These are phyloP conservation scores for Cottus gobio DNA, from an alignment of 2,113 vertebrate species.

Conservation along the genomic window DNA sequence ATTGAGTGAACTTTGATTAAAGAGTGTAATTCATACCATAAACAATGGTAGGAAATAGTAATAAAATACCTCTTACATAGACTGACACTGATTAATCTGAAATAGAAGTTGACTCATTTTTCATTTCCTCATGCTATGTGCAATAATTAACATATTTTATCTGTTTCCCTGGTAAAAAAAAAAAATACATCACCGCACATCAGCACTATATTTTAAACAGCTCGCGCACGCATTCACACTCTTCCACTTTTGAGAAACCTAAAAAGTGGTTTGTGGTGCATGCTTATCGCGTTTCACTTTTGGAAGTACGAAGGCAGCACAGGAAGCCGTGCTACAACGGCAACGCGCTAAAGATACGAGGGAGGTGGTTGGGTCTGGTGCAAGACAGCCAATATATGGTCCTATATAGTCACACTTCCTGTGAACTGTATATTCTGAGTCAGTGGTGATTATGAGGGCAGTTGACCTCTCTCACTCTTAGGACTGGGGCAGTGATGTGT, in stretches of 20 bases:
- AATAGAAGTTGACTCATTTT: neutral
- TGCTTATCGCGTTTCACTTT: slow-evolving; percentile 16
- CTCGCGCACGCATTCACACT: neutral
- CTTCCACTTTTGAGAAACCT: neutral
- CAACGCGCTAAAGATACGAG: slow-evolving; percentile 11
- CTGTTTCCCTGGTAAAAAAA: neutral
- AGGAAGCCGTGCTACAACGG: slow-evolving; percentile 48
- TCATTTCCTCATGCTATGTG: neutral
- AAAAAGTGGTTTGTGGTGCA: neutral
- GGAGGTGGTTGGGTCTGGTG: neutral
- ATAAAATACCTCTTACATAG: neutral
- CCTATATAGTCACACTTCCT: no score
- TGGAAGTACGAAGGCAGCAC: neutral
- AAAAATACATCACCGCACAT: neutral
- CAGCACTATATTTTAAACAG: neutral
- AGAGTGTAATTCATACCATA: neutral
- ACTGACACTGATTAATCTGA: neutral
- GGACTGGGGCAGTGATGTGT: neutral
- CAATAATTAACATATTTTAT: neutral
- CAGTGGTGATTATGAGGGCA: neutral
- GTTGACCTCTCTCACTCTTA: neutral
- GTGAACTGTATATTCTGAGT: neutral
- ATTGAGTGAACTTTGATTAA: neutral
- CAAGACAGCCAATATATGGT: no score
- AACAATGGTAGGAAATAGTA: neutral